phyloP scores from a whole-genome alignment of 2,888 invertebrate genomes.

The Notodonta dromedarius region DNA sequence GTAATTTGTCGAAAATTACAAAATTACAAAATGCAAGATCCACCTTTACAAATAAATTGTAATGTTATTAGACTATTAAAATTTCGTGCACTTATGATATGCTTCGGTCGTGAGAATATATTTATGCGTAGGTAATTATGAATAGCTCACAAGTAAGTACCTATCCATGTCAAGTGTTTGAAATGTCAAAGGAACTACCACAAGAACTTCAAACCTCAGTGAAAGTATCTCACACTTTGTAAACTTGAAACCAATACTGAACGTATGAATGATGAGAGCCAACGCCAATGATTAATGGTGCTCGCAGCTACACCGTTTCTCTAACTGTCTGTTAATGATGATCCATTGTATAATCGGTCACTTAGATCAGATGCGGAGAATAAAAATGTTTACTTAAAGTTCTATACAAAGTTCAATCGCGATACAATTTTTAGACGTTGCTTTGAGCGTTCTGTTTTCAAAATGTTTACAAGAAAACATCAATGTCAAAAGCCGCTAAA shows the following conservation, averaged over 20 bases:
- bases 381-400: constrained; percentile 37
- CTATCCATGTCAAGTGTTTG: too few relatives aligned
- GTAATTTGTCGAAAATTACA: too few relatives aligned
- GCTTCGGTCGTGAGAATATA: too few relatives aligned
- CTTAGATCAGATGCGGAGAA: constrained; percentile 44
- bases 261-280: constrained; percentile 48
- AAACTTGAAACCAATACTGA: constrained; percentile 40
- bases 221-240: constrained; percentile 38
- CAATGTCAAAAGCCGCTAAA: too few relatives aligned
- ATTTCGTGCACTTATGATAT: too few relatives aligned
- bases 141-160: too few relatives aligned
- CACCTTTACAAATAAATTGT: constrained; percentile 24
- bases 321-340: constrained; percentile 41
- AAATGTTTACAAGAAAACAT: too few relatives aligned
- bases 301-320: constrained; percentile 43
- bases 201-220: constrained; percentile 10
- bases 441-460: too few relatives aligned
- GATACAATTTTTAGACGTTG: background rate
- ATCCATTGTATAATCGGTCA: constrained; percentile 54
- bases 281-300: constrained; percentile 50
- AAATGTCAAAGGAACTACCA: too few relatives aligned
- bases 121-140: too few relatives aligned
- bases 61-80: too few relatives aligned
- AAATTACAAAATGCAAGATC: too few relatives aligned
- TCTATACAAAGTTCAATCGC: constrained; percentile 25